These are phyloP conservation scores for Xestia rhomboidea DNA, from an alignment of 2,888 invertebrate species.

Conservation along the genomic window DNA sequence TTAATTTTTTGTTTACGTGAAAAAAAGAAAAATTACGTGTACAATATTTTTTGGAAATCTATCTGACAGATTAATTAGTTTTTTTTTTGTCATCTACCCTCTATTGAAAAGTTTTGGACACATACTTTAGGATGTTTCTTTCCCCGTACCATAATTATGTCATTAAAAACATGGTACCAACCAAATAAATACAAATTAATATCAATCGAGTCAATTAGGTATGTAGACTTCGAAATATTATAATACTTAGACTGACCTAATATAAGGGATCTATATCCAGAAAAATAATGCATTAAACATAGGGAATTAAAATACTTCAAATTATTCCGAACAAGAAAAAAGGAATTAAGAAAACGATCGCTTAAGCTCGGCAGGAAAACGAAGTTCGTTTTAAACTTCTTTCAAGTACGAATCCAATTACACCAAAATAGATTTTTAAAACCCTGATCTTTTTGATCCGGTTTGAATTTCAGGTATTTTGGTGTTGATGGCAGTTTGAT, in stretches of 20 bases:
- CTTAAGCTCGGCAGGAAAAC: constrained; percentile 31
- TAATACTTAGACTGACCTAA: background rate
- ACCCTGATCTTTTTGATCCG: constrained; percentile 16
- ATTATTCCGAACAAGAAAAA: constrained; percentile 39
- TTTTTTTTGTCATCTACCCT: too few species aligned
- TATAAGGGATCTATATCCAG: background rate
- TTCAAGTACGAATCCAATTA: constrained; percentile 52
- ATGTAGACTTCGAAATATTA: background rate
- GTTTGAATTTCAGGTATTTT: constrained; percentile 15
- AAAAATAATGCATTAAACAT: constrained; percentile 7
- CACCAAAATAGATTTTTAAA: constrained; percentile 28
- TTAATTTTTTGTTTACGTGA: too few species aligned
- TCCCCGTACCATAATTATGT: background rate
- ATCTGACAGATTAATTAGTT: too few species aligned
- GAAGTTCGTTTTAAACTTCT: constrained; percentile 42
- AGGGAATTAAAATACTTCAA: background rate
- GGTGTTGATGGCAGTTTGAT: constrained; percentile 3
- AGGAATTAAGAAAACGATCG: constrained; percentile 33
- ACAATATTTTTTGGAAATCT: too few species aligned
- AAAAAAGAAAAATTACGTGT: too few species aligned
- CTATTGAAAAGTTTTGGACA: too few species aligned
- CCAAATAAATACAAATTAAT: background rate
- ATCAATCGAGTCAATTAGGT: background rate
- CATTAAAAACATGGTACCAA: background rate
- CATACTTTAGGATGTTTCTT: background rate